Evolutionary conservation across 1,140 invertebrate genomes (phyloP).

Genomic region (Wasmannia auropunctata): DNA sequence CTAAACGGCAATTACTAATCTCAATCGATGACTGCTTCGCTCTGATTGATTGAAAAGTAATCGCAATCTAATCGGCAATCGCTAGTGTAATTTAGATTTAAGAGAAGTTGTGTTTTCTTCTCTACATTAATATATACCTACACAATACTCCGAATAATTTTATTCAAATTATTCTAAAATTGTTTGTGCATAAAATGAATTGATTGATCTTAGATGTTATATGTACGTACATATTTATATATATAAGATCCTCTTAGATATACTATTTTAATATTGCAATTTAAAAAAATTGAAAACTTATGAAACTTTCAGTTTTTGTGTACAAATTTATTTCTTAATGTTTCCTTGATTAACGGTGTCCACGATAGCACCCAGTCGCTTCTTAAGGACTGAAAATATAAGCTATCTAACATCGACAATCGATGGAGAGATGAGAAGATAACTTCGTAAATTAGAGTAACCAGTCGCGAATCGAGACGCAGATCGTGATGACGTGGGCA

Average conservation of each 20-base stretch:
- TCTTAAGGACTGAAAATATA: neutral
- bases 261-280: neutral
- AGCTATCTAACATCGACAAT: neutral
- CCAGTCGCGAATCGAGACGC: neutral
- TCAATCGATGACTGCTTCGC: too few species aligned
- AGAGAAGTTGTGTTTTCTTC: neutral
- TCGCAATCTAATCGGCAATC: too few species aligned
- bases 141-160: neutral
- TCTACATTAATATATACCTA: neutral
- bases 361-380: neutral
- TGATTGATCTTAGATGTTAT: neutral
- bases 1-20: too few species aligned
- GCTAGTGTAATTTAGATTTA: too few species aligned
- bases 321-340: neutral
- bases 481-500: constrained; percentile 47
- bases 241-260: too few species aligned
- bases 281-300: neutral
- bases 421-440: neutral
- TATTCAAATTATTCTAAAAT: neutral
- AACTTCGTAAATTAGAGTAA: constrained; percentile 20
- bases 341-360: neutral
- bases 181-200: neutral
- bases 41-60: too few species aligned
- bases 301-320: neutral
- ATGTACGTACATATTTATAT: neutral